A percentile compares a stretch with the other conserved stretches of the same genome.
Evolutionary conservation across 2,888 invertebrate species (phyloP).

Genomic region (Rugalucina vietnamica): DNA sequence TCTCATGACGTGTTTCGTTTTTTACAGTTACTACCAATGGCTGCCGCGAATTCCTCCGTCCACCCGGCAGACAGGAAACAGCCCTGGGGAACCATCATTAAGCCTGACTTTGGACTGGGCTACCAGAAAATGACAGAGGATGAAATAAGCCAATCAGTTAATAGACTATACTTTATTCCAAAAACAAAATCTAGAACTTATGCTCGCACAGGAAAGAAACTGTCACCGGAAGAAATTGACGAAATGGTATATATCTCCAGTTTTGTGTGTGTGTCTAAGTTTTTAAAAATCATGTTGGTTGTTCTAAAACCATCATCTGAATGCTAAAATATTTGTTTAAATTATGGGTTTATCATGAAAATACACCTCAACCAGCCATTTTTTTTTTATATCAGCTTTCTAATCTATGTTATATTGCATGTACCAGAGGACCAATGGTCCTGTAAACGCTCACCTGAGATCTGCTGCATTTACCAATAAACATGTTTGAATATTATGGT

Average conservation of each 20-base stretch:
- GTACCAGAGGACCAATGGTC: too few species aligned
- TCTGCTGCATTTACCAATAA: too few species aligned
- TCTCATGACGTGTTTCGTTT: too few species aligned
- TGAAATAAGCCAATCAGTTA: constrained; percentile 81
- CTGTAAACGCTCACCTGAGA: too few species aligned
- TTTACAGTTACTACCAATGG: too few species aligned
- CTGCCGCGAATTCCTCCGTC: constrained; percentile 80
- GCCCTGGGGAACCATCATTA: constrained; percentile 83
- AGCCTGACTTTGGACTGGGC: constrained; percentile 82
- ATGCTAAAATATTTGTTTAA: too few species aligned
- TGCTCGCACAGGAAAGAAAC: constrained; percentile 62
- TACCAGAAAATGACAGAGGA: constrained; percentile 82
- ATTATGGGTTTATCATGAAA: too few species aligned
- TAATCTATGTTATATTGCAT: too few species aligned
- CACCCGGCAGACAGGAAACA: constrained; percentile 78
- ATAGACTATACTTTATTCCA: constrained; percentile 73
- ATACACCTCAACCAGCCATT: too few species aligned
- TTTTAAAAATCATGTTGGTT: not conserved
- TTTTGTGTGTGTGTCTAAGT: not conserved
- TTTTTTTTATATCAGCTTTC: too few species aligned
- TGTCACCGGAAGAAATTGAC: constrained; percentile 65
- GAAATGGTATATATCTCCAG: constrained; percentile 71
- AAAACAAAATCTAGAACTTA: constrained; percentile 59
- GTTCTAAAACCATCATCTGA: too few species aligned
- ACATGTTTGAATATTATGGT: too few species aligned